Evolutionary conservation across 2,888 invertebrate genomes (phyloP), one percentile per base, ranked within the genome.

Genomic region (Eledona agricola): DNA sequence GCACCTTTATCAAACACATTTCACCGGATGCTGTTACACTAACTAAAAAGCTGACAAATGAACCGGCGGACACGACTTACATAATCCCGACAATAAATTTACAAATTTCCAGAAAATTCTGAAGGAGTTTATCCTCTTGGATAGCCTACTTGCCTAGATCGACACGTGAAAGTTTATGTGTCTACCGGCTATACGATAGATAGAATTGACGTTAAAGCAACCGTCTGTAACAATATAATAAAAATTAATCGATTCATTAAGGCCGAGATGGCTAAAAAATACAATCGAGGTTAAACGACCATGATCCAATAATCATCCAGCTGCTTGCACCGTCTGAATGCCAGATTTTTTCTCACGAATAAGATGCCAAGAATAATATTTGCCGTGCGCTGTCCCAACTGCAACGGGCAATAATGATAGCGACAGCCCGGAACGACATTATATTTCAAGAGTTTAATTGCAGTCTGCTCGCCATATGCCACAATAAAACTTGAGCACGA

Each of bases 91-190:
- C n/a, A 6, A 4, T 11, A 6, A 11, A 12, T 10, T 11, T 37
- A 13, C 35, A n/a, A 4, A 32, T 32, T 32, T 25, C 16, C 19
- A 25, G 16, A 38, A 22, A 26, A 7, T 26, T 17, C 26, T 17
- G 29, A 17, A n/a, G n/a, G 20, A 42, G 31, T 31, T 45, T 45
- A 45, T 32, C 32, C 45, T 32, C 45, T 32, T 22, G 4, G 11
- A 15, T 45, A 45, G 31, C 45, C 45, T 45, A 45, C 45, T 45
- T 45, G 45, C 45, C 45, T 45, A 45, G 45, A 25, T 45, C 32
- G 32, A 45, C 15, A 9, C 19, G 32, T 16, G 45, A 45, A 45
- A 45, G 45, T 42, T 42, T 20, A 19, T 11, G 29, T 13, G 23
- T 37, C 32, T 32, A 31, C 15, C 31, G 20, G 45, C 16, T 26